Evolutionary conservation across 2,888 invertebrate species (phyloP).

Genomic region (Antheraea yamamai): DNA sequence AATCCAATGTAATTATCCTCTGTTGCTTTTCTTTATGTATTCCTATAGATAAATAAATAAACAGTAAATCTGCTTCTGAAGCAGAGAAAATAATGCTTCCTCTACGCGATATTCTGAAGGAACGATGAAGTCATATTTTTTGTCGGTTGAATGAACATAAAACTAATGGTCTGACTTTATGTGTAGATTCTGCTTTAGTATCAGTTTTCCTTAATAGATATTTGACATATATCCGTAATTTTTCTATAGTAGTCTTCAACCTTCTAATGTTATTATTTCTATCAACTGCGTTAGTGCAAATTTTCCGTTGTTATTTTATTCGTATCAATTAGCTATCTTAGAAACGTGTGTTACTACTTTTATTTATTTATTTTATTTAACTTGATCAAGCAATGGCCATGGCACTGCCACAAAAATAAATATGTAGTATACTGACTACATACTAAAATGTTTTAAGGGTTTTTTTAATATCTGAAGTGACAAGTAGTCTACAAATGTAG

Average conservation of each 20-base stretch:
- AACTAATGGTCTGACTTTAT: conserved; percentile 16
- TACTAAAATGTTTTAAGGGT: too few relatives aligned
- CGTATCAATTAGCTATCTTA: neutral
- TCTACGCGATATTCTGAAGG: conserved; percentile 14
- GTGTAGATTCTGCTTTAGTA: conserved; percentile 11
- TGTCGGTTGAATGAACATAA: conserved; percentile 15
- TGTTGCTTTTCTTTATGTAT: neutral
- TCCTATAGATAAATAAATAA: neutral
- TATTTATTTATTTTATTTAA: neutral
- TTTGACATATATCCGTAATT: conserved; percentile 1
- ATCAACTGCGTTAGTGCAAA: neutral
- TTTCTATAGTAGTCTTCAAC: neutral
- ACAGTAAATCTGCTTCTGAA: neutral
- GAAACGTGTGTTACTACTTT: neutral
- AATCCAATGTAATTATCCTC: neutral
- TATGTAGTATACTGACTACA: too few relatives aligned
- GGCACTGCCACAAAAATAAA: too few relatives aligned
- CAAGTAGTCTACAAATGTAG: too few relatives aligned
- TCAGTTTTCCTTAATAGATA: conserved; percentile 10
- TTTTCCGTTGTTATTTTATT: neutral
- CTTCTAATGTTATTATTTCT: neutral
- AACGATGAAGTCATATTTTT: conserved; percentile 20
- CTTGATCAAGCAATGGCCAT: neutral
- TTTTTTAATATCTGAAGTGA: too few relatives aligned
- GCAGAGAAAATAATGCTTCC: neutral